Percentiles rank a stretch among this genome's conserved stretches.
Evolutionary conservation across 92 coral and sea anemone species (phyloP).

Genomic region (Paragorgia papillata): DNA sequence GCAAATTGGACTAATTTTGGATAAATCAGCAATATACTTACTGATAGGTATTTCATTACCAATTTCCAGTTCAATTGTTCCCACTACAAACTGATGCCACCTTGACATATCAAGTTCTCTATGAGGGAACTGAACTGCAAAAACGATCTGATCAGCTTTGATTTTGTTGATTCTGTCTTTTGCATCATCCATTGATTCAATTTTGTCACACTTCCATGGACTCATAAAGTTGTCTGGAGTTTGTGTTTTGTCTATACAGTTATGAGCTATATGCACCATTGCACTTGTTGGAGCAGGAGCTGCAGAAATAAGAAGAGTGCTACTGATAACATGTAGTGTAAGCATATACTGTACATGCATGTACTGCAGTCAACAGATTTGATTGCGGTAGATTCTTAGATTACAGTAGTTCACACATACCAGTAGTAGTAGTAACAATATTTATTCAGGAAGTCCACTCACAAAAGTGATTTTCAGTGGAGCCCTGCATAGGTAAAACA

Average conservation of each 20-base stretch:
- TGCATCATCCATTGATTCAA: conserved; percentile 51
- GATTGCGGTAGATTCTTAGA: no score
- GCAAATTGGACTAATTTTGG: no score
- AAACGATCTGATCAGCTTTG: conserved; percentile 57
- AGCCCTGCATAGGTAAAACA: no score
- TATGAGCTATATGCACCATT: conserved; percentile 60
- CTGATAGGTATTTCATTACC: not conserved
- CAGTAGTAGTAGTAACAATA: no score
- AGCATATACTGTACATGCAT: no score
- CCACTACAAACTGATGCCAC: conserved; percentile 76
- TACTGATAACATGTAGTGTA: no score
- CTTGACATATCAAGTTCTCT: conserved; percentile 73
- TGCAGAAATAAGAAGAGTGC: conserved; percentile 19
- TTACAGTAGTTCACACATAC: no score
- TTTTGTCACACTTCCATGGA: conserved; percentile 51
- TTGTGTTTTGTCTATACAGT: conserved; percentile 43
- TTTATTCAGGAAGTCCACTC: no score
- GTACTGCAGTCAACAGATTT: no score
- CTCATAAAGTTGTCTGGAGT: conserved; percentile 42
- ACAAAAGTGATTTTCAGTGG: no score
- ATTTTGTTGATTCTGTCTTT: conserved; percentile 15
- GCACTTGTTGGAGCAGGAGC: conserved; percentile 84
- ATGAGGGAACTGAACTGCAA: conserved; percentile 79
- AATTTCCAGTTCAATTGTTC: conserved; percentile 67
- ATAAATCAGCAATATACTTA: no score